phyloP scores from a whole-genome alignment of 2,113 vertebrate species.

The Ascaphus truei region DNA sequence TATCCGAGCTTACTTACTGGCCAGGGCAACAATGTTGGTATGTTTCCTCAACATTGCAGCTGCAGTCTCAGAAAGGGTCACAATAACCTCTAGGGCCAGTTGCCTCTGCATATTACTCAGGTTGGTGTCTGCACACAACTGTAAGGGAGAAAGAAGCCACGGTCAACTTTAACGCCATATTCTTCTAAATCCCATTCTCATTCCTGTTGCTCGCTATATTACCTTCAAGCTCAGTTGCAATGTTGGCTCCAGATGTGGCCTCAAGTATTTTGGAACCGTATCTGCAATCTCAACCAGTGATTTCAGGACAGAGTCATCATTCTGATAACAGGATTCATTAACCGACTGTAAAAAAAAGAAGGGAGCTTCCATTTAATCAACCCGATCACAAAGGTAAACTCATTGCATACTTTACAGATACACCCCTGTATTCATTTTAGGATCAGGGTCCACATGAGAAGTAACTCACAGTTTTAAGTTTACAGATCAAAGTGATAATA shows the following conservation, averaged over 20 bases:
- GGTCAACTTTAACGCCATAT: background rate
- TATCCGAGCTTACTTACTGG: constrained; percentile 85
- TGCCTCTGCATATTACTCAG: constrained; percentile 95
- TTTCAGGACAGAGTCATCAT: constrained; percentile 93
- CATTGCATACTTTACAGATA: no score
- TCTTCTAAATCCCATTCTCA: background rate
- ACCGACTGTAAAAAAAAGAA: constrained; percentile 69
- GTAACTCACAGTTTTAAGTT: no score
- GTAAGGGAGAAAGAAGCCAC: constrained; percentile 34
- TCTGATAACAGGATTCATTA: constrained; percentile 93
- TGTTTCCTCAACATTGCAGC: constrained; percentile 96
- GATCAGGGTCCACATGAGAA: no score
- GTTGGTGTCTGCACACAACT: constrained; percentile 89
- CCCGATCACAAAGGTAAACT: no score
- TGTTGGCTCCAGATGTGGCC: constrained; percentile 89
- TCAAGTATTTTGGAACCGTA: constrained; percentile 92
- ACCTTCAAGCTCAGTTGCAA: constrained; percentile 93
- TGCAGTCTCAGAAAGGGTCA: constrained; percentile 93
- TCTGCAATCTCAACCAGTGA: constrained; percentile 96
- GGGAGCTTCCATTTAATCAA: no score
- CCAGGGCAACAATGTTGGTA: constrained; percentile 85
- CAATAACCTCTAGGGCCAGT: constrained; percentile 90
- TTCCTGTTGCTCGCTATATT: constrained; percentile 2
- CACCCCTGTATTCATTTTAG: no score
- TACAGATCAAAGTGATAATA: no score